Evolutionary conservation across 2,113 vertebrate species (phyloP).

Genomic region (Empidonax alnorum): DNA sequence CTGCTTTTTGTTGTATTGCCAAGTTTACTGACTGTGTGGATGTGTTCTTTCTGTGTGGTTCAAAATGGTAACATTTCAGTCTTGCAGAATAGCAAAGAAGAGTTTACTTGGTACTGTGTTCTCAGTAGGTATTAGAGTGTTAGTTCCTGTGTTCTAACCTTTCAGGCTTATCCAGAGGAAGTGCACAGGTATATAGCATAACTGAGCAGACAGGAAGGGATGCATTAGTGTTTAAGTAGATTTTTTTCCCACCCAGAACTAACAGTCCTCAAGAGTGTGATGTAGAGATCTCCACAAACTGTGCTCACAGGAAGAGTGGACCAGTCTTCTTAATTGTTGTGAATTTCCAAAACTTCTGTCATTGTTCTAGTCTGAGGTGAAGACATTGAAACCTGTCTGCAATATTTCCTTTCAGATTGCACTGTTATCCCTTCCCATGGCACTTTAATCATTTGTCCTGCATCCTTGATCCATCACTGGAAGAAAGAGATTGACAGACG

Average conservation of each 20-base stretch:
- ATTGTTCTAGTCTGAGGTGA: background rate
- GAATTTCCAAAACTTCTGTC: background rate
- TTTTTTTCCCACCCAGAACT: background rate
- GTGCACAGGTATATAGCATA: background rate
- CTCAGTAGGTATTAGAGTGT: background rate
- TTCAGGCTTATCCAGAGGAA: background rate
- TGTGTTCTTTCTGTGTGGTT: background rate
- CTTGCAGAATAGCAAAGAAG: background rate
- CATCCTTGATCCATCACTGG: conserved; percentile 97
- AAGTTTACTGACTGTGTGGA: background rate
- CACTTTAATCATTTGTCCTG: conserved; percentile 92
- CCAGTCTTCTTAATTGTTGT: background rate
- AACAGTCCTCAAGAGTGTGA: background rate
- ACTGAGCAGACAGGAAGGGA: background rate
- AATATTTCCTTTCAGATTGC: conserved; percentile 75
- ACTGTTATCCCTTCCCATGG: conserved; percentile 72
- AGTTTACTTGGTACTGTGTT: background rate
- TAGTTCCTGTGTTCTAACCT: background rate
- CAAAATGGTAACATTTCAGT: background rate
- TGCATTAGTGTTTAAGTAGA: background rate
- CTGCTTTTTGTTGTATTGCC: background rate
- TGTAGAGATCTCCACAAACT: background rate
- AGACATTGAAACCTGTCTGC: background rate
- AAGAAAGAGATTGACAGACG: conserved; percentile 89
- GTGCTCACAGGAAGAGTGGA: background rate